Percentiles rank a stretch among this genome's conserved stretches.
These are phyloP conservation scores for Pachycephus smyrnensis DNA, from an alignment of 2,888 invertebrate species.

Conservation along the genomic window DNA sequence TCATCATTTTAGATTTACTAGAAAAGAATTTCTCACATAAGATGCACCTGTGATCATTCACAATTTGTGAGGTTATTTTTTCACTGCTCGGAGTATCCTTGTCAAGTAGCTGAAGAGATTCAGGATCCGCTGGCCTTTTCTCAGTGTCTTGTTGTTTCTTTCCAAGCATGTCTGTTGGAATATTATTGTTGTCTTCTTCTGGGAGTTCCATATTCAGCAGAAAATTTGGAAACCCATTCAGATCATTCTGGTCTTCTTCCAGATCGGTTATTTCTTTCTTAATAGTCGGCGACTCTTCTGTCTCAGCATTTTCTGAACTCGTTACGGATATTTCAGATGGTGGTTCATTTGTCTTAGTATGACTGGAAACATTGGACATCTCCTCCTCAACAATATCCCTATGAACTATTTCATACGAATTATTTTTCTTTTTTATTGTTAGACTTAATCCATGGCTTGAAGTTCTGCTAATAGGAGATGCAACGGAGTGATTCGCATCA, in stretches of 20 bases:
- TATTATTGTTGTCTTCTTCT: constrained; percentile 33
- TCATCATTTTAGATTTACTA: background rate
- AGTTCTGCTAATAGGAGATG: constrained; percentile 45
- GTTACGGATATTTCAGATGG: constrained; percentile 36
- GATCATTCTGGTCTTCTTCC: constrained; percentile 14
- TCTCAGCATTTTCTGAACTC: constrained; percentile 22
- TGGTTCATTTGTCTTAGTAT: constrained; percentile 28
- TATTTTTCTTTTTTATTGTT: constrained; percentile 61
- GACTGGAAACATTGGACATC: constrained; percentile 29
- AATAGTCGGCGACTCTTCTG: background rate
- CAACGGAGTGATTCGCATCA: constrained; percentile 12
- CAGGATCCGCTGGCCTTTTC: background rate
- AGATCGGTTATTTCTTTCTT: constrained; percentile 2
- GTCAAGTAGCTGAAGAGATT: background rate
- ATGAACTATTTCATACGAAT: constrained; percentile 61
- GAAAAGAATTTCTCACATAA: background rate
- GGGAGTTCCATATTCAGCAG: constrained; percentile 28
- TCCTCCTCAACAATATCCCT: constrained; percentile 43
- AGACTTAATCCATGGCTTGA: constrained; percentile 59
- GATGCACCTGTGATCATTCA: background rate
- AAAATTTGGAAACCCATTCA: constrained; percentile 32
- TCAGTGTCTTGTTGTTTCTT: constrained; percentile 47
- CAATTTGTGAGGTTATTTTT: background rate
- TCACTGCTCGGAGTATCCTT: background rate
- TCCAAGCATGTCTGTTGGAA: constrained; percentile 42